phyloP scores from a whole-genome alignment of 2,888 invertebrate species.

The Drosophila meridionalis region DNA sequence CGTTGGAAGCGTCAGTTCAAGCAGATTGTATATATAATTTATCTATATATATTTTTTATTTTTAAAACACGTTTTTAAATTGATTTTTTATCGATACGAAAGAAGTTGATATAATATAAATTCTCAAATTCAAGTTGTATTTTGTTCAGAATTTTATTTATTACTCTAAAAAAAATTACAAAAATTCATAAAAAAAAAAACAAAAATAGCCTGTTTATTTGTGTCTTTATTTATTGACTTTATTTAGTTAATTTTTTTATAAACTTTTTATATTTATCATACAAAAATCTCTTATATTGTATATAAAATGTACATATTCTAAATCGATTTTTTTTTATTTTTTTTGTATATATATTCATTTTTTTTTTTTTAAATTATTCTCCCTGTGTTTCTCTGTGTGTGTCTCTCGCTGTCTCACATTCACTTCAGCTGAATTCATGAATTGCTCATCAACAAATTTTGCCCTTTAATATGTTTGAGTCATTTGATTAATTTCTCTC shows the following conservation, averaged over 20 bases:
- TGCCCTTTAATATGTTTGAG: not conserved
- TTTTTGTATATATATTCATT: too few species aligned
- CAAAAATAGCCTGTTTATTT: too few species aligned
- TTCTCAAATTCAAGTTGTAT: not conserved
- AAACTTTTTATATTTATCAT: too few species aligned
- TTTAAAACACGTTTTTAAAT: not conserved
- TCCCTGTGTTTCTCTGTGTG: not conserved
- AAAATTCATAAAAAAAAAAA: too few species aligned
- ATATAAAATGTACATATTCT: too few species aligned
- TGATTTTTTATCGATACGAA: not conserved
- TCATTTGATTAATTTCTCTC: conserved; percentile 7
- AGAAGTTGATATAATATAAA: not conserved
- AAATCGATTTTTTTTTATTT: too few species aligned
- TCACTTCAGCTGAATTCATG: not conserved
- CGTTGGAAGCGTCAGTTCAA: too few species aligned
- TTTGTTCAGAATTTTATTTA: not conserved
- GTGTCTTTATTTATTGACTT: too few species aligned
- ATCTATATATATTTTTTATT: not conserved
- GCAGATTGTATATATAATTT: too few species aligned
- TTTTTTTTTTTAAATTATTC: too few species aligned
- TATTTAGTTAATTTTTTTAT: too few species aligned
- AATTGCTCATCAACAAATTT: not conserved
- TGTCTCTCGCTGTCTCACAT: not conserved
- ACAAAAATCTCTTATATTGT: too few species aligned
- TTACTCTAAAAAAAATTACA: not conserved